These are phyloP conservation scores for Drosophila eugracilis DNA, from an alignment of 1,140 invertebrate genomes.

Conservation along the genomic window DNA sequence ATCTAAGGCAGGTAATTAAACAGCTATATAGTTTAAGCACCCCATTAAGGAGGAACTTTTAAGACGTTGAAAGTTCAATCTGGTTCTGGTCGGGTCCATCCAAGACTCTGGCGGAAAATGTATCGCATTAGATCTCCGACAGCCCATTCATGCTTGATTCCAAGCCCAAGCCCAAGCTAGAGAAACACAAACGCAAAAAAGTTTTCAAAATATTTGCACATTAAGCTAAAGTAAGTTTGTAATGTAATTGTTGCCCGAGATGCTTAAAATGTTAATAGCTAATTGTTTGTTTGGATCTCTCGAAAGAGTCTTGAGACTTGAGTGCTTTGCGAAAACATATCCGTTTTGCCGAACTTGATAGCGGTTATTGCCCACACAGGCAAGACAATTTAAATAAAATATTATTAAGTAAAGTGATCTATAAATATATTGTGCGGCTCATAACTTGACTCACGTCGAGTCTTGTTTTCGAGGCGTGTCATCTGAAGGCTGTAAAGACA, in stretches of 20 bases:
- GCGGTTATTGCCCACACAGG: conserved; percentile 64
- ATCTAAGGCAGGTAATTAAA: background rate
- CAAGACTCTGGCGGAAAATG: conserved; percentile 17
- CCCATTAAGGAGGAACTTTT: background rate
- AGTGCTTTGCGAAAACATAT: conserved; percentile 46
- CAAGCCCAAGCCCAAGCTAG: too few species aligned
- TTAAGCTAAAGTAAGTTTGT: conserved; percentile 51
- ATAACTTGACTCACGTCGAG: conserved; percentile 48
- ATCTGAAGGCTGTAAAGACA: conserved; percentile 38
- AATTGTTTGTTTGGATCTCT: conserved; percentile 70
- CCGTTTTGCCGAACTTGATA: conserved; percentile 65
- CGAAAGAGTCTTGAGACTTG: conserved; percentile 35
- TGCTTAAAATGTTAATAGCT: conserved; percentile 73
- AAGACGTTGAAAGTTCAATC: background rate
- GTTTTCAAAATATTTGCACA: conserved; percentile 72
- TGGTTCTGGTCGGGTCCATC: background rate
- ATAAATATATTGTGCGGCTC: conserved; percentile 52
- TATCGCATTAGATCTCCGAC: conserved; percentile 24
- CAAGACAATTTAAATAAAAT: conserved; percentile 47
- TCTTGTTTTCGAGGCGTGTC: conserved; percentile 58
- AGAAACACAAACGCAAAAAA: conserved; percentile 25
- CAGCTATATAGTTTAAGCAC: background rate
- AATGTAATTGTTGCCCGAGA: conserved; percentile 47
- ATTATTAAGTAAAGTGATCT: conserved; percentile 53
- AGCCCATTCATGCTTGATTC: conserved; percentile 47